phyloP scores from a whole-genome alignment of 1,140 invertebrate genomes.

The Drosophila nigrodunni region DNA sequence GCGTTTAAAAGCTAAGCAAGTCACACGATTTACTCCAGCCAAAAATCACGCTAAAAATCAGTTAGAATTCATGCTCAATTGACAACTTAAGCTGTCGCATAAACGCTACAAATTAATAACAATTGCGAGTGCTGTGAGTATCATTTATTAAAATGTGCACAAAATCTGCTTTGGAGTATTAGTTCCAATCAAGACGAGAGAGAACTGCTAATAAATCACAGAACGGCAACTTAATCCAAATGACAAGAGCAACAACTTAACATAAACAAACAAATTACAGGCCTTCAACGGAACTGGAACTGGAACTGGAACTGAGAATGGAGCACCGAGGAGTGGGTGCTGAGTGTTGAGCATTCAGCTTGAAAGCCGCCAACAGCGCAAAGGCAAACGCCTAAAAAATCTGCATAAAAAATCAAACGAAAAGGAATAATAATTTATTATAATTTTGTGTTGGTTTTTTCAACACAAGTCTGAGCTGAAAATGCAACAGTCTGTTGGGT shows the following conservation, averaged over 20 bases:
- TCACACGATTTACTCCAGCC: neutral
- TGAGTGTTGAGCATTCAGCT: constrained; percentile 27
- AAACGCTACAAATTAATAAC: constrained; percentile 4
- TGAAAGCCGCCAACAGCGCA: constrained; percentile 32
- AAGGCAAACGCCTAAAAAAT: constrained; percentile 68
- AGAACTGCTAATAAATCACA: constrained; percentile 33
- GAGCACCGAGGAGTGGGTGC: constrained; percentile 11
- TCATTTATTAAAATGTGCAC: neutral
- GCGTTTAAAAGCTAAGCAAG: no score
- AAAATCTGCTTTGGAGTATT: neutral
- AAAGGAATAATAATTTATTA: constrained; percentile 83
- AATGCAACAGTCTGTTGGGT: constrained; percentile 58
- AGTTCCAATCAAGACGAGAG: constrained; percentile 10
- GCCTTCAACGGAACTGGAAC: constrained; percentile 4
- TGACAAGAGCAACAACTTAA: constrained; percentile 20
- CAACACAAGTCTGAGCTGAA: neutral
- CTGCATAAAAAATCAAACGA: constrained; percentile 81
- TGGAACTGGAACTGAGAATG: neutral
- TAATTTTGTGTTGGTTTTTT: constrained; percentile 60
- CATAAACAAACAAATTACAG: constrained; percentile 42
- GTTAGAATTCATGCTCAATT: constrained; percentile 1
- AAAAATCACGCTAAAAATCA: constrained; percentile 4
- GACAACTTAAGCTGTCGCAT: constrained; percentile 1
- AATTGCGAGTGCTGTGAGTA: neutral
- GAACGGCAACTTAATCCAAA: constrained; percentile 35